phyloP scores from a whole-genome alignment of 2,113 vertebrate genomes.

The Melanocharis versteri region DNA sequence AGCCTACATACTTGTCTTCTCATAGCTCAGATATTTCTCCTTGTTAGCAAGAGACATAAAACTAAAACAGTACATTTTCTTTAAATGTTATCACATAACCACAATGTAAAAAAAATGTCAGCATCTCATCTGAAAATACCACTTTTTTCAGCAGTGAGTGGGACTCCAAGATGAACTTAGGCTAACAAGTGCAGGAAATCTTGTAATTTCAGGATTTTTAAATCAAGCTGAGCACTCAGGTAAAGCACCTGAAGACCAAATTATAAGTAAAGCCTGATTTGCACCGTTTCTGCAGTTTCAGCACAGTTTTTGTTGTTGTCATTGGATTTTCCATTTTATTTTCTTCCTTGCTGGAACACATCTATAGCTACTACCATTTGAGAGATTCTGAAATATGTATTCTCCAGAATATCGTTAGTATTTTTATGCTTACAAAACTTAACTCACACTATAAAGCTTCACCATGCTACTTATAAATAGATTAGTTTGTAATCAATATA shows the following conservation, averaged over 20 bases:
- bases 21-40: not conserved
- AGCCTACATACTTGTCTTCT: not conserved
- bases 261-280: not conserved
- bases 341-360: not conserved
- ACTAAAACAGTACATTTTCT: not conserved
- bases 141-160: not conserved
- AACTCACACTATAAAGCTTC: not conserved
- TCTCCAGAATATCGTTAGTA: not conserved
- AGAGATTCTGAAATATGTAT: not conserved
- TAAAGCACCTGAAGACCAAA: not conserved
- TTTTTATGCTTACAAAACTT: not conserved
- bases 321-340: not conserved
- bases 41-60: not conserved
- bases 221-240: not conserved
- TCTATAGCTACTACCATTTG: not conserved
- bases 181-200: not conserved
- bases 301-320: not conserved
- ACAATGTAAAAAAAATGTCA: not conserved
- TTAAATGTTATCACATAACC: not conserved
- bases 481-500: not conserved
- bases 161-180: not conserved
- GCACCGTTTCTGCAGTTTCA: not conserved
- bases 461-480: fast-evolving
- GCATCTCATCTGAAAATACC: not conserved
- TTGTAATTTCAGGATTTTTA: not conserved